Evolutionary conservation across 1,140 invertebrate genomes (phyloP).

Genomic region (Lordiphosa mommai): DNA sequence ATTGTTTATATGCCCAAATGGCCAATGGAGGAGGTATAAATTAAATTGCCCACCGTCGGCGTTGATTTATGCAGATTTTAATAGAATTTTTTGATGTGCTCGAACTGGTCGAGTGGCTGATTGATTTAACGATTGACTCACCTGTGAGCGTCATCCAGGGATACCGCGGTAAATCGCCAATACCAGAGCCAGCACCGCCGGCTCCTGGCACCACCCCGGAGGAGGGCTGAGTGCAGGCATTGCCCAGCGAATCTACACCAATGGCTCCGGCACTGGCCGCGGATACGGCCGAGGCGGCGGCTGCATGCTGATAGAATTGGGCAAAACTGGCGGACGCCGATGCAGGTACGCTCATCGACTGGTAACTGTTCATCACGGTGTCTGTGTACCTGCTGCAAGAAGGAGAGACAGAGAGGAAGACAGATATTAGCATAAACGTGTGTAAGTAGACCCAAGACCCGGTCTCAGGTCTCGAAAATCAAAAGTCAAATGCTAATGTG

Average conservation of each 20-base stretch:
- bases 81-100: slow-evolving; percentile 24
- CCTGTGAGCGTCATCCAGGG: slow-evolving; percentile 99
- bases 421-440: slow-evolving; percentile 31
- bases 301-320: slow-evolving; percentile 93
- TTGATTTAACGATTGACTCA: slow-evolving; percentile 79
- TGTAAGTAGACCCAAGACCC: not conserved
- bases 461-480: slow-evolving; percentile 7
- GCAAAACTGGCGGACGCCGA: slow-evolving; percentile 83
- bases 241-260: slow-evolving; percentile 76
- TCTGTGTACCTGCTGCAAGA: slow-evolving; percentile 74
- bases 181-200: slow-evolving; percentile 84
- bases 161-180: slow-evolving; percentile 92
- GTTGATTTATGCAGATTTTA: slow-evolving; percentile 49
- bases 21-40: slow-evolving; percentile 34
- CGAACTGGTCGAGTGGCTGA: not conserved
- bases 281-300: slow-evolving; percentile 82
- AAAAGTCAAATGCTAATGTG: slow-evolving; percentile 58
- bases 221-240: slow-evolving; percentile 82
- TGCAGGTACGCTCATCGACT: slow-evolving; percentile 79
- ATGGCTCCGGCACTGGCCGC: slow-evolving; percentile 82
- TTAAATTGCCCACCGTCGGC: slow-evolving; percentile 24
- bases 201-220: slow-evolving; percentile 80
- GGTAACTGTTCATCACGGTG: slow-evolving; percentile 79
- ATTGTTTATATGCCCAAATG: slow-evolving; percentile 66
- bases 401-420: not conserved